These are phyloP conservation scores for Semnopithecus entellus DNA, from an alignment of 2,113 vertebrate species.

Conservation along the genomic window DNA sequence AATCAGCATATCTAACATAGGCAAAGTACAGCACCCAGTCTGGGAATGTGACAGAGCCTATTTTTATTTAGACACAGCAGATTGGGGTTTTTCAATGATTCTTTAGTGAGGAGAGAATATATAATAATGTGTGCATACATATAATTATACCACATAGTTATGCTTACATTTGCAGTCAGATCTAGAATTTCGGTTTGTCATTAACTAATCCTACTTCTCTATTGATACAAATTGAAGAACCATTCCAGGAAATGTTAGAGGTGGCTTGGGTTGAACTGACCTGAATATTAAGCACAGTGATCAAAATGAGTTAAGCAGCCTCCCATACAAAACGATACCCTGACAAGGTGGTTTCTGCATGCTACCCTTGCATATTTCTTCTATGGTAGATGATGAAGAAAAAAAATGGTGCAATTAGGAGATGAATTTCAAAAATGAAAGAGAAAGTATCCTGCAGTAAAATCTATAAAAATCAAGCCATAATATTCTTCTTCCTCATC, in stretches of 20 bases:
- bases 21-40: not conserved
- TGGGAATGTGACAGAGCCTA: not conserved
- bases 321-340: not conserved
- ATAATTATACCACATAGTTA: not conserved
- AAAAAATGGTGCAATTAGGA: not conserved
- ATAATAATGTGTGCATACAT: not conserved
- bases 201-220: not conserved
- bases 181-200: not conserved
- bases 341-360: not conserved
- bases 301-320: not conserved
- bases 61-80: not conserved
- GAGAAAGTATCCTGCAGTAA: not conserved
- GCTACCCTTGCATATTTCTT: not conserved
- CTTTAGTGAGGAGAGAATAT: not conserved
- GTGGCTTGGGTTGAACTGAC: not conserved
- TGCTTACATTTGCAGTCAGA: not conserved
- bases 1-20: not conserved
- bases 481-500: not conserved
- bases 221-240: not conserved
- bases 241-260: not conserved
- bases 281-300: not conserved
- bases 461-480: not conserved
- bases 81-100: not conserved
- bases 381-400: not conserved
- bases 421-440: not conserved